phyloP scores from a whole-genome alignment of 2,797 vertebrate genomes.

The Semaprochilodus insignis region DNA sequence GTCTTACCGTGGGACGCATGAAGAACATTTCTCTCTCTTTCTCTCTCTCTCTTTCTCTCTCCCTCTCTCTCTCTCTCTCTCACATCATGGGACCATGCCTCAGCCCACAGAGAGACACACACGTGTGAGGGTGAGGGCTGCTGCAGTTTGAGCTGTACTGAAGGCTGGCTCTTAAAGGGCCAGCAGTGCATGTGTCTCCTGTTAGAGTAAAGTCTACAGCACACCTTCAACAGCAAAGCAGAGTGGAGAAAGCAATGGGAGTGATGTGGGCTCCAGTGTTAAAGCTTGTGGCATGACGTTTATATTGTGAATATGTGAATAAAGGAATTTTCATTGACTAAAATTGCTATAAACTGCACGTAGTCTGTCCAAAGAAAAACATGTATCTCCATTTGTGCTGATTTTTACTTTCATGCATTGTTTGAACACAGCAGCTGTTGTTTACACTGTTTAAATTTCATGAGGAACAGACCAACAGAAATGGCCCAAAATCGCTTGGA shows the following conservation, averaged over 20 bases:
- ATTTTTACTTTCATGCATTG: no score
- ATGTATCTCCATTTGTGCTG: no score
- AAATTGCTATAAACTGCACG: neutral
- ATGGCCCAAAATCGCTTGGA: no score
- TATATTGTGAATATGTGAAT: neutral
- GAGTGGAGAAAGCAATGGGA: neutral
- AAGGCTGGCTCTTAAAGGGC: slow-evolving; percentile 16
- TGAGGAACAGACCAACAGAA: no score
- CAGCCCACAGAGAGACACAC: slow-evolving; percentile 41
- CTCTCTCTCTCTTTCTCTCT: neutral
- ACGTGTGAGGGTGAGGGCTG: slow-evolving; percentile 17
- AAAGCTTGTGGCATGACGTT: neutral
- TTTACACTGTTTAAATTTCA: no score
- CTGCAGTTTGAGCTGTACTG: slow-evolving; percentile 1
- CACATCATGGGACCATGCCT: slow-evolving; percentile 41
- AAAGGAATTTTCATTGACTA: neutral
- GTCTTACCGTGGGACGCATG: neutral
- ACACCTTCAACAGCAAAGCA: slow-evolving; percentile 27
- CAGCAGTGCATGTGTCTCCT: slow-evolving; percentile 2
- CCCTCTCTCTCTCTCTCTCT: slow-evolving; percentile 2
- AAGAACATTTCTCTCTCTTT: slow-evolving; percentile 1
- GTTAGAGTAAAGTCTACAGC: slow-evolving; percentile 17
- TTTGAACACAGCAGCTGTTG: no score
- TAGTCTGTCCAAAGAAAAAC: no score
- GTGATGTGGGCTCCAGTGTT: slow-evolving; percentile 18